Conservation (phyloP, 2,797 vertebrate genomes). For the Cetoscarus ocellatus region DNA sequence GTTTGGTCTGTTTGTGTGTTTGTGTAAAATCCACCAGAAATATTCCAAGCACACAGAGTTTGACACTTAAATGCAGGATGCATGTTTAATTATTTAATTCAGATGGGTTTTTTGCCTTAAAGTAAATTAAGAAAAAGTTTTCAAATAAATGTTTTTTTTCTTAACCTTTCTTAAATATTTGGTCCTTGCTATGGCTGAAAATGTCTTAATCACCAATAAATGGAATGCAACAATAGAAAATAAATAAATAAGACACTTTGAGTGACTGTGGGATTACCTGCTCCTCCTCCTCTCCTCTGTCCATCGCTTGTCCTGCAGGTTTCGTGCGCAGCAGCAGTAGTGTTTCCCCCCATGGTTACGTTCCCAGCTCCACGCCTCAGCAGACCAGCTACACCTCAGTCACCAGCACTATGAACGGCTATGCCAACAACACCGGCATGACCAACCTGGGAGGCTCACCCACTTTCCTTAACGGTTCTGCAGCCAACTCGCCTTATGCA, state of each 20-base stretch:
- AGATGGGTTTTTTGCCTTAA: too few species aligned
- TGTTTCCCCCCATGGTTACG: constrained; percentile 96
- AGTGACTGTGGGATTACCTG: neutral
- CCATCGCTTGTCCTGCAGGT: constrained; percentile 76
- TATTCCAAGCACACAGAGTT: too few species aligned
- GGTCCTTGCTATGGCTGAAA: too few species aligned
- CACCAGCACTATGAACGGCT: constrained; percentile 98
- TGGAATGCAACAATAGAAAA: too few species aligned
- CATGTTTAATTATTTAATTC: too few species aligned
- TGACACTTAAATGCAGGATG: too few species aligned
- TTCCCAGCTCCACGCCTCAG: constrained; percentile 97
- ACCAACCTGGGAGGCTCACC: constrained; percentile 97
- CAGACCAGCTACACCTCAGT: constrained; percentile 97
- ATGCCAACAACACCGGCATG: constrained; percentile 92
- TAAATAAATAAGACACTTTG: neutral
- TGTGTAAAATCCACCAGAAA: too few species aligned
- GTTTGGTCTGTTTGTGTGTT: too few species aligned
- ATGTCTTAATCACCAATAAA: too few species aligned
- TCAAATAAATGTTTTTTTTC: too few species aligned
- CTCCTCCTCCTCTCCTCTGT: neutral
- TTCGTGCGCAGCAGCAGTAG: constrained; percentile 98
- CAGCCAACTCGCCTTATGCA: constrained; percentile 98
- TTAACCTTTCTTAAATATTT: too few species aligned
- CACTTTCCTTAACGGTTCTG: constrained; percentile 97
- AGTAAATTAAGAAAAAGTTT: too few species aligned